Percentiles rank a stretch among this genome's conserved stretches.
Conservation (phyloP, 2,888 invertebrate species). For the Cataglyphis cursor region DNA sequence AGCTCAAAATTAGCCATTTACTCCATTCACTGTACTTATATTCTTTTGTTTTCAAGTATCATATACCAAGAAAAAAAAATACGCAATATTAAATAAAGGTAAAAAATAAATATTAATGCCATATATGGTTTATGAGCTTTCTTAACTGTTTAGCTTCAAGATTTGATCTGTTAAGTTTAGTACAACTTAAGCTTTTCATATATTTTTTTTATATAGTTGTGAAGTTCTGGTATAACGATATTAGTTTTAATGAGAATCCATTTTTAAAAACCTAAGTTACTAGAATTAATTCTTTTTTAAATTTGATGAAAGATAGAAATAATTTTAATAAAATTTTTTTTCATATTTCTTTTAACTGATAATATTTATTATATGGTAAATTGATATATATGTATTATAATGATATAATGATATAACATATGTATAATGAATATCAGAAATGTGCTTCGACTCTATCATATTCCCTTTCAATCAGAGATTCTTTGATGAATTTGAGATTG, state of each 20-base stretch:
- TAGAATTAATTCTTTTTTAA: constrained; percentile 1
- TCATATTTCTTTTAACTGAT: neutral
- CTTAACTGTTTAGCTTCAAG: constrained; percentile 25
- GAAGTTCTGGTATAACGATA: neutral
- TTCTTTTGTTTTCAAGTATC: neutral
- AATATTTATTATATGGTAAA: constrained; percentile 1
- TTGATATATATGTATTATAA: neutral
- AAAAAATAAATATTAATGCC: constrained; percentile 10
- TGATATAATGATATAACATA: neutral
- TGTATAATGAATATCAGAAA: neutral
- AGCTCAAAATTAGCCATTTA: too few relatives aligned
- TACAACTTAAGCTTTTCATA: neutral
- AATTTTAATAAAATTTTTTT: neutral
- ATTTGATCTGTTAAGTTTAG: constrained; percentile 14
- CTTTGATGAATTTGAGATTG: constrained; percentile 42
- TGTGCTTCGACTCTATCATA: neutral
- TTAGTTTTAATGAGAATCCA: neutral
- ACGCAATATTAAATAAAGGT: neutral
- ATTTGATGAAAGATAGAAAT: neutral
- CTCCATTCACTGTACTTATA: neutral
- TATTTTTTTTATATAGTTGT: neutral
- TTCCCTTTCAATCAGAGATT: constrained; percentile 12
- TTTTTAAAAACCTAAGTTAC: neutral
- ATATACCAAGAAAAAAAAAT: constrained; percentile 16
- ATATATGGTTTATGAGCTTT: neutral